Percentiles rank a stretch among this genome's conserved stretches.
These are phyloP conservation scores for Ataeniobius toweri DNA, from an alignment of 2,797 vertebrate species.

Conservation along the genomic window DNA sequence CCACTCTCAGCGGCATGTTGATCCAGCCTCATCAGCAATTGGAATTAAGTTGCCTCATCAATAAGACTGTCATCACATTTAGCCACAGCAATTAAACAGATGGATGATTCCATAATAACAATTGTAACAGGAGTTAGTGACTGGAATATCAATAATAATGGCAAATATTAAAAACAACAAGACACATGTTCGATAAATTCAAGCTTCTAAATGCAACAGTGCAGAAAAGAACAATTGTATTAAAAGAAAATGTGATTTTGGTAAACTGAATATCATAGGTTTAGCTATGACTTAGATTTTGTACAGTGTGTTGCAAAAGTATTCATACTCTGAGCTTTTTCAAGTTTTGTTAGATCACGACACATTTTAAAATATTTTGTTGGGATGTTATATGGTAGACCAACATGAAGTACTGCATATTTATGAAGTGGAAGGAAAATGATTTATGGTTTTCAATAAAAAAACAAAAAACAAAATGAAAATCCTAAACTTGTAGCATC, in stretches of 20 bases:
- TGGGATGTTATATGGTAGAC: background rate
- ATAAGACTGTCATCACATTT: conserved; percentile 74
- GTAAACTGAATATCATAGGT: background rate
- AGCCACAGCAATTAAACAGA: conserved; percentile 76
- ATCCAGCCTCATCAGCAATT: conserved; percentile 69
- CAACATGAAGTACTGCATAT: background rate
- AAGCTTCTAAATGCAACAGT: background rate
- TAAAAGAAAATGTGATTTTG: background rate
- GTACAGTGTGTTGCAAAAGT: background rate
- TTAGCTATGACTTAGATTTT: background rate
- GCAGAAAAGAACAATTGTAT: background rate
- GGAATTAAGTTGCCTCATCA: conserved; percentile 73
- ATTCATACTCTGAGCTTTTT: background rate
- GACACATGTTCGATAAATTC: background rate
- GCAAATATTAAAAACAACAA: conserved; percentile 43
- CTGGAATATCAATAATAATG: conserved; percentile 70
- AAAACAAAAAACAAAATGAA: background rate
- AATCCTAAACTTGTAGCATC: background rate
- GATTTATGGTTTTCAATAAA: background rate
- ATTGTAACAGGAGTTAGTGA: conserved; percentile 63
- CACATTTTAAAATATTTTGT: background rate
- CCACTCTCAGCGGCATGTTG: conserved; percentile 38
- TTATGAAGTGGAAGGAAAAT: background rate
- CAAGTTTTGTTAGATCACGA: background rate
- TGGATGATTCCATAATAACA: conserved; percentile 73